Base-by-base conservation (phyloP, 2,888 invertebrate species). In the Halictus quadricinctus region DNA sequence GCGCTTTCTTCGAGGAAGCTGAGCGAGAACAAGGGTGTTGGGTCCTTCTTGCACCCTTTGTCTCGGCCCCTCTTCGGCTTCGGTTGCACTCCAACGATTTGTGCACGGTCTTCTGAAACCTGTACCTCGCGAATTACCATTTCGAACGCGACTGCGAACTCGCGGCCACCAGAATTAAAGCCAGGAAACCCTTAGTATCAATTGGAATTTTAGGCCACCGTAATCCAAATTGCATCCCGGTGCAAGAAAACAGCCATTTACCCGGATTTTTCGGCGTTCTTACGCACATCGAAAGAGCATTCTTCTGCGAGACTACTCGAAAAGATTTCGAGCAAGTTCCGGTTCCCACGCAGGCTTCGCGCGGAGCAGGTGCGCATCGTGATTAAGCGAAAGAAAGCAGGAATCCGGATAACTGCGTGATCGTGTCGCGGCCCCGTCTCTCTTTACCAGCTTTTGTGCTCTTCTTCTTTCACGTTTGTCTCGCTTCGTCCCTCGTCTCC, bases 1-100 rank as follows among this genome's bases (percentile, higher is more conserved):
- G 72, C 88, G 79, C 79, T 79, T 87, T 88, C 87, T 85, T 83
- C 80, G 70, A 72, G 46, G 74, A 77, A 72, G 41, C 82, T 60
- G 72, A 77, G 83, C 76, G 84, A 69, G 72, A 50, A 58, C 41
- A 81, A 74, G 81, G 81, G 83, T 64, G 77, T 66, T 66, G 76
- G 50, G 18, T 54, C 54, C 54, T 76, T 81, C 64, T 75, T 76
- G 41, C 81, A 18, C 46, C 25, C 50, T 80, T 41, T 43, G 60
- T 83, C 58, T 72, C 70, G 74, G 74, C 69, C 72, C 80, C 72
- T 83, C 79, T 43, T 72, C 78, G 46, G 66, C 72, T 79, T 78
- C 77, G 60, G 78, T 80, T 81, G 54, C 84, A 36, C 69, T 69
- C 74, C 72, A 74, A 54, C 81, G 85, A 81, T 78, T 76, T 76